Conservation (phyloP, 2,113 vertebrate genomes). For the Lophotis ruficrista region DNA sequence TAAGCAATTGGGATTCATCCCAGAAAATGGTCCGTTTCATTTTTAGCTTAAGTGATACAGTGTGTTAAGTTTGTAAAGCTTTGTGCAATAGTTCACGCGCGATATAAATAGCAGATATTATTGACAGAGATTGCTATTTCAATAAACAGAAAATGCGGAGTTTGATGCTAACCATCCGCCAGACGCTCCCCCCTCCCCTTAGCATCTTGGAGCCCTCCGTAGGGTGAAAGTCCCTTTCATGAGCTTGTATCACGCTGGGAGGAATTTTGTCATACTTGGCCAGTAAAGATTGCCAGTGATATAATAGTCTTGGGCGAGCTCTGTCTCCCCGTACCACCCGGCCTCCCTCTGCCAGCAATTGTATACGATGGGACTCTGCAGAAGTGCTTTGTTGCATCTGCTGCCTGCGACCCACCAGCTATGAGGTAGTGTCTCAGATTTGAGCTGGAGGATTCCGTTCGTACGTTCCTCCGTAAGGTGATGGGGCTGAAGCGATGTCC, state of each 20-base stretch:
- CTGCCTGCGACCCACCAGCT: background rate
- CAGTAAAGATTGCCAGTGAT: background rate
- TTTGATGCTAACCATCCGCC: background rate
- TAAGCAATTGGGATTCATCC: constrained; percentile 56
- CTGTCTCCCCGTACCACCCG: background rate
- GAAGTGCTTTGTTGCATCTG: background rate
- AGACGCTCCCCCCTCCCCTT: background rate
- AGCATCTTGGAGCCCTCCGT: background rate
- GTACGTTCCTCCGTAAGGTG: background rate
- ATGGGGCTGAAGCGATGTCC: background rate
- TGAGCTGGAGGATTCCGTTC: background rate
- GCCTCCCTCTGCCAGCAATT: background rate
- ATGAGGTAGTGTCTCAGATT: constrained; percentile 57
- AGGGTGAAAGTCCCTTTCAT: background rate
- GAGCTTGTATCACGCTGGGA: background rate
- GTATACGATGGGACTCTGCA: background rate
- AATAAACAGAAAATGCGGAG: background rate
- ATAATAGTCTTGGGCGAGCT: background rate
- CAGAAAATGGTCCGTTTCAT: background rate
- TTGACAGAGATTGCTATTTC: background rate
- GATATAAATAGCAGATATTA: background rate
- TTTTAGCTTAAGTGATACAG: constrained; percentile 20
- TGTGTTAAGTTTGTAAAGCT: background rate
- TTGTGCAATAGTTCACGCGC: background rate
- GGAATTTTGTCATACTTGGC: constrained; percentile 60